Evolutionary conservation across 2,113 vertebrate genomes (phyloP).

Genomic region (Chrysochloris asiatica): DNA sequence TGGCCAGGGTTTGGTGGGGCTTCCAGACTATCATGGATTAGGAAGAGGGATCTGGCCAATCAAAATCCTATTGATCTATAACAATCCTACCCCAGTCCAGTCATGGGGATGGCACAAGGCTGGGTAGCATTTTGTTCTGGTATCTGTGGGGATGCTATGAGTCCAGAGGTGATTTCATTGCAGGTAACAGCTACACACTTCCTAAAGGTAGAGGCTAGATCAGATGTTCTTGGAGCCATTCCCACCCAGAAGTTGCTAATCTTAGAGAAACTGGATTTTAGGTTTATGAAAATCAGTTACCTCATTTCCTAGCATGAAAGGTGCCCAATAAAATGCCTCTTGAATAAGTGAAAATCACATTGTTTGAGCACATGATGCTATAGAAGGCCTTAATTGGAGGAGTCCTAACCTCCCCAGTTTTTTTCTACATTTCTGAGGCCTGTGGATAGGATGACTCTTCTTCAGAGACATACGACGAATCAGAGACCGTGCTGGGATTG

Average conservation of each 20-base stretch:
- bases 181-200: background rate
- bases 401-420: background rate
- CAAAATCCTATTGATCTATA: too few species aligned
- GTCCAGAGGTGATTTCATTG: background rate
- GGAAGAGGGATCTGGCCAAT: background rate
- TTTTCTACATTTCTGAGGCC: background rate
- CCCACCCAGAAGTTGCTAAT: background rate
- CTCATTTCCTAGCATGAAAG: accelerated
- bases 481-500: background rate
- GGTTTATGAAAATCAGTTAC: background rate
- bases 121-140: background rate
- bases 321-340: background rate
- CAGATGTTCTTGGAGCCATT: background rate
- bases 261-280: background rate
- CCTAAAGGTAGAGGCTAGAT: background rate
- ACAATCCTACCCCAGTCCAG: background rate
- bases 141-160: background rate
- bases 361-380: too few species aligned
- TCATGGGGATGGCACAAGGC: background rate
- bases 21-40: background rate
- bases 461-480: background rate
- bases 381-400: background rate
- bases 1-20: background rate
- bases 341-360: background rate
- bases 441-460: background rate